These are phyloP conservation scores for Gila robusta DNA, from an alignment of 2,797 vertebrate genomes.

Conservation along the genomic window DNA sequence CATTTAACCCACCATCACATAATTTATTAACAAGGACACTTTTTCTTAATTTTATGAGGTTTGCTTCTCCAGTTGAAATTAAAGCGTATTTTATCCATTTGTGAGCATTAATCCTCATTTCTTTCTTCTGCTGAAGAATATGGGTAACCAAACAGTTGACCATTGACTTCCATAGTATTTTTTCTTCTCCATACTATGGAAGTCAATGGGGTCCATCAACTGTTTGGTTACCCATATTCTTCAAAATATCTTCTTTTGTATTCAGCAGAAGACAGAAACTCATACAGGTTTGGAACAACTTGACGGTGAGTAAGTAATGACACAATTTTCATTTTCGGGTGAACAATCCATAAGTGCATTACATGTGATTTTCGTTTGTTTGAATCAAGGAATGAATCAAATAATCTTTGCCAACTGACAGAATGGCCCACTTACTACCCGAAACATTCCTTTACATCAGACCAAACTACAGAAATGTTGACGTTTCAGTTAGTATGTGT, in stretches of 20 bases:
- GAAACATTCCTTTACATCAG: slow-evolving; percentile 17
- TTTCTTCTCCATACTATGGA: not conserved
- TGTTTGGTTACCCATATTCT: not conserved
- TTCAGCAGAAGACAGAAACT: not conserved
- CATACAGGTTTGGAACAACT: not conserved
- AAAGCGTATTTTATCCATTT: no score
- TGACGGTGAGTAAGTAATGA: not conserved
- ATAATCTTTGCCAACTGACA: not conserved
- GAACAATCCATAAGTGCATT: not conserved
- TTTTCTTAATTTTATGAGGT: not conserved
- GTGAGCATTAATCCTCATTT: no score
- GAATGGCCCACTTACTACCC: not conserved
- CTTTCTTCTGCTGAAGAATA: no score
- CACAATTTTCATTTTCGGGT: not conserved
- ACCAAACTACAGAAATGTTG: not conserved
- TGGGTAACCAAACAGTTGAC: no score
- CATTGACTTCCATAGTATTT: no score
- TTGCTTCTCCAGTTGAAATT: no score
- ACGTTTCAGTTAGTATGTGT: slow-evolving; percentile 1
- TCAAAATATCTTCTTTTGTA: not conserved
- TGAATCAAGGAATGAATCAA: not conserved
- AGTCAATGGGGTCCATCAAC: not conserved
- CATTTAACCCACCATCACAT: not conserved
- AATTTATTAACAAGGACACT: not conserved
- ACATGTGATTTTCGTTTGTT: not conserved